Evolutionary conservation across 1,140 invertebrate species (phyloP).

Genomic region (Holotrichia oblita): DNA sequence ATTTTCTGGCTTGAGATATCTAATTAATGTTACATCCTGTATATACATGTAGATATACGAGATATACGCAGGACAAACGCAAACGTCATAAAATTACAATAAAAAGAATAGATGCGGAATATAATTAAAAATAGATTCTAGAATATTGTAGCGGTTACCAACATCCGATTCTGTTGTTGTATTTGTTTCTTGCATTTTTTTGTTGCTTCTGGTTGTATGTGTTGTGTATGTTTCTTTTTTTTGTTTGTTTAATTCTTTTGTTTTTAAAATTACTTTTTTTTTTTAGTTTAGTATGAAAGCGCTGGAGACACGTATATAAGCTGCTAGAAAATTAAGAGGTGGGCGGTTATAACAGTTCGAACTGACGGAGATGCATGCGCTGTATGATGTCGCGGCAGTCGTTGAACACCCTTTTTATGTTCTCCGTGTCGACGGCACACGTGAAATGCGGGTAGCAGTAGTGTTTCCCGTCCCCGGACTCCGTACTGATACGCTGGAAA

Average conservation of each 20-base stretch:
- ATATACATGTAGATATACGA: no score
- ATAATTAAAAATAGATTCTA: no score
- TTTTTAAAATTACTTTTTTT: no score
- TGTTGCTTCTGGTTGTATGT: background rate
- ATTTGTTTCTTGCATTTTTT: background rate
- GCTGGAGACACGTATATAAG: constrained; percentile 54
- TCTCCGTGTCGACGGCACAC: constrained; percentile 99
- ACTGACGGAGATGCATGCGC: constrained; percentile 99
- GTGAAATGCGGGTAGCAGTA: constrained; percentile 99
- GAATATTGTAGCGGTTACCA: no score
- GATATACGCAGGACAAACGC: no score
- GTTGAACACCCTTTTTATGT: constrained; percentile 99
- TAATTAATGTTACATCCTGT: no score
- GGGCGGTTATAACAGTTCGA: constrained; percentile 94
- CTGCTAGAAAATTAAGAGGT: constrained; percentile 46
- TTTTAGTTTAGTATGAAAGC: constrained; percentile 47
- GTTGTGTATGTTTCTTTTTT: no score
- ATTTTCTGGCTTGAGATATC: no score
- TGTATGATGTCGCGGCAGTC: constrained; percentile 99
- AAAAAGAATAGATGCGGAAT: no score
- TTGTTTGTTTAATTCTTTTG: no score
- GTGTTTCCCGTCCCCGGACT: constrained; percentile 97
- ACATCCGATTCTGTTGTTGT: background rate
- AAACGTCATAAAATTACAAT: no score
- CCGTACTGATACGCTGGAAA: constrained; percentile 96